Base-by-base conservation (phyloP, 2,888 invertebrate species). In the Shargacucullia verbasci region DNA sequence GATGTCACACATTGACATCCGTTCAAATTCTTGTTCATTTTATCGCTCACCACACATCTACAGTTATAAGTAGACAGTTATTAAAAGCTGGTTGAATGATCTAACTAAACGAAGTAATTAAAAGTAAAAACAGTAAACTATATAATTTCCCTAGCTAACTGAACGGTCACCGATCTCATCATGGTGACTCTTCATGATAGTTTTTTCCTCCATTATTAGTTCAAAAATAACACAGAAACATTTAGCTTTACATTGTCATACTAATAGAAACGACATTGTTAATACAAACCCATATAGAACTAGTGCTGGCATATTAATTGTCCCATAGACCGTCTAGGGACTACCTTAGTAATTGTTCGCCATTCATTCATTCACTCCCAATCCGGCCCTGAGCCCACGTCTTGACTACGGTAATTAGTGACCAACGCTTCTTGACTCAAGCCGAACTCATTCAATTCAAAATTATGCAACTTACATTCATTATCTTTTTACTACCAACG, bases 401-500 rank as follows among this genome's bases (percentile, higher is more conserved):
- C 64, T 70, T 66, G 55, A 69, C 50, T 44, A 55, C 58, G 49
- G 55, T 80, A 79, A 80, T 80, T 80, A 80, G 76, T 48, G 58
- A 39, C 48, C 61, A 49, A 78, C 80, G 76, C 75, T 68, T 73
- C 59, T 66, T 48, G 64, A 61, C 55, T 64, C 57, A 33, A 54
- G 40, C 60, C 46, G 52, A 60, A 58, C 67, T 64, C 77, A 74
- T 80, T 80, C 78, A 76, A 78, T 81, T 79, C 65, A 76, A 79
- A 77, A 80, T 82, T 79, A 79, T 80, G 56, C 73, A 80, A 73
- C 72, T 73, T 73, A 68, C 79, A 75, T 68, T 76, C 72, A 77
- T 80, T 73, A 75, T 60, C 65, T 84, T 85, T 84, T 85, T 84
- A 79, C 65, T 52, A 49, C 41, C 58, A 59, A 58, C 64, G 47